These are phyloP conservation scores for Drosophila arizonae DNA, from an alignment of 1,140 invertebrate genomes.

Conservation along the genomic window DNA sequence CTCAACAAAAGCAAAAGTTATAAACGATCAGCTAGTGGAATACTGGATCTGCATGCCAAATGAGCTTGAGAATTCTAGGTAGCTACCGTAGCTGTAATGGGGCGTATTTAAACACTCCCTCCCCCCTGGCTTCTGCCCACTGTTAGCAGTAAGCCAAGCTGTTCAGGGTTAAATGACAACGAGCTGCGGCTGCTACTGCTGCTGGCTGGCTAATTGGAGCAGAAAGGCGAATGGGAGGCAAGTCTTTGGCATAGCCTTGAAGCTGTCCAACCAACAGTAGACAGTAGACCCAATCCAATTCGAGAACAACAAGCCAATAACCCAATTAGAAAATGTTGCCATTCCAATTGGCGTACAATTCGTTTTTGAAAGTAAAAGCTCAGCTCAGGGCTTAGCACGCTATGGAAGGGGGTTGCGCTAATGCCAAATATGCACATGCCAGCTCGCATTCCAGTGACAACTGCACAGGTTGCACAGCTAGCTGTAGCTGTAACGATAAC, in stretches of 20 bases:
- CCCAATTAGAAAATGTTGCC: slow-evolving; percentile 17
- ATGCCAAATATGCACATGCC: slow-evolving; percentile 19
- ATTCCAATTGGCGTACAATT: slow-evolving; percentile 40
- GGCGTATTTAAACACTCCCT: not conserved
- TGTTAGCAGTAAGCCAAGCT: not conserved
- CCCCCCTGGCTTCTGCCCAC: not conserved
- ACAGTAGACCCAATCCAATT: slow-evolving; percentile 1
- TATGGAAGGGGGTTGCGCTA: slow-evolving; percentile 63
- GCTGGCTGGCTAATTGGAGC: slow-evolving; percentile 44
- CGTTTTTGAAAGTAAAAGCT: slow-evolving; percentile 77
- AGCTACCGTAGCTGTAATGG: not conserved
- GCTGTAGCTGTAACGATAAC: not conserved
- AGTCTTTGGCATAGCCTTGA: slow-evolving; percentile 58
- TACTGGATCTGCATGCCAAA: slow-evolving; percentile 65
- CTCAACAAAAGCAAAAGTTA: slow-evolving; percentile 68
- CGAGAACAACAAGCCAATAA: slow-evolving; percentile 34
- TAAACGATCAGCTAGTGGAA: slow-evolving; percentile 13
- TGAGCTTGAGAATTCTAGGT: slow-evolving; percentile 23
- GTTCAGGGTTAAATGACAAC: slow-evolving; percentile 49
- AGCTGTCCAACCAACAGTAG: not conserved
- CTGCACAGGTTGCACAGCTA: not conserved
- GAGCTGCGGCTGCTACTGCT: not conserved
- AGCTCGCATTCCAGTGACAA: not conserved
- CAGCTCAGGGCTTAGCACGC: slow-evolving; percentile 27
- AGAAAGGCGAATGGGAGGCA: slow-evolving; percentile 26